Evolutionary conservation across 2,888 invertebrate species (phyloP).

Genomic region (Arctia plantaginis): DNA sequence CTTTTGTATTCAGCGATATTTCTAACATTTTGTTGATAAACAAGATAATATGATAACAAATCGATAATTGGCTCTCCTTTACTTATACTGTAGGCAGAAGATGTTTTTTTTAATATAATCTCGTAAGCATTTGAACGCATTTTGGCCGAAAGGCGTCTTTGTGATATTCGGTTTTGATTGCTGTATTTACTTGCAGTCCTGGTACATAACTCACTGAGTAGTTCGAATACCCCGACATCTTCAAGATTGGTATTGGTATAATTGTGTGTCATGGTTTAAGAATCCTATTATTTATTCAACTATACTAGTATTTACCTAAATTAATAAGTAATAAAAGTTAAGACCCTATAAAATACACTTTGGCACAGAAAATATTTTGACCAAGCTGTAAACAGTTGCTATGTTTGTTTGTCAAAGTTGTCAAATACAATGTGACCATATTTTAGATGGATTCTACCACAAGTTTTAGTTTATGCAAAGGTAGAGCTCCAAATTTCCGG

Average conservation of each 20-base stretch:
- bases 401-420: not conserved
- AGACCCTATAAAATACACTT: not conserved
- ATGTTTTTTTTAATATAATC: conserved; percentile 76
- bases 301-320: conserved; percentile 4
- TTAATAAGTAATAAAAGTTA: not conserved
- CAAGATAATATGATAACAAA: conserved; percentile 72
- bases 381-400: not conserved
- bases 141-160: conserved; percentile 65
- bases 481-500: too few species aligned
- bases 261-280: conserved; percentile 30
- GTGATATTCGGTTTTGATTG: conserved; percentile 65
- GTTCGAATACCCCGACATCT: conserved; percentile 71
- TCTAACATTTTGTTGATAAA: conserved; percentile 67
- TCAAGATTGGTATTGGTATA: conserved; percentile 44
- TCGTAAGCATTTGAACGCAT: conserved; percentile 78
- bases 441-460: not conserved
- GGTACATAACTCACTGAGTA: conserved; percentile 74
- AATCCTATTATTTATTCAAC: not conserved
- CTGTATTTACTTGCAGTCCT: conserved; percentile 72
- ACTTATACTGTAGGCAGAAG: conserved; percentile 55
- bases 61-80: conserved; percentile 72
- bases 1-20: conserved; percentile 77
- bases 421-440: not conserved
- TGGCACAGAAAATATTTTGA: conserved; percentile 7
- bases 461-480: not conserved